These are phyloP conservation scores for Thamnaconus septentrionalis DNA, from an alignment of 2,113 vertebrate genomes.

Conservation along the genomic window DNA sequence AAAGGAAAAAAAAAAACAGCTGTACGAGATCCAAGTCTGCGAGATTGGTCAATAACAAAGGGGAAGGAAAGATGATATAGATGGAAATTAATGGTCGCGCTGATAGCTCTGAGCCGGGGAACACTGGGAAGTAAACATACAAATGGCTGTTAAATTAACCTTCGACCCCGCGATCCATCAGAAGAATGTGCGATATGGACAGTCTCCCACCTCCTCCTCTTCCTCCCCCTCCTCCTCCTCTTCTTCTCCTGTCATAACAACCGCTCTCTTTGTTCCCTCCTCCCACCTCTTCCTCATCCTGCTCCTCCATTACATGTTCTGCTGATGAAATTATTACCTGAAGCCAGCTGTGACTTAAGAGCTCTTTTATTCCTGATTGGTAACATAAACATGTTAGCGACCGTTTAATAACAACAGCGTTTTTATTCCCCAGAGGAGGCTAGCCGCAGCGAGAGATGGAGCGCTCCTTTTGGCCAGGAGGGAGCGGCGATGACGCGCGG, in stretches of 20 bases:
- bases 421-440: background rate
- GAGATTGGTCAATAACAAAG: conserved; percentile 5
- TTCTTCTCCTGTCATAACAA: conserved; percentile 3
- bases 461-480: conserved; percentile 16
- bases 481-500: conserved; percentile 18
- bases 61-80: conserved; percentile 23
- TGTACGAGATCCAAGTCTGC: background rate
- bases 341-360: conserved; percentile 36
- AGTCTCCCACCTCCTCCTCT: background rate
- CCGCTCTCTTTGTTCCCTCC: conserved; percentile 1
- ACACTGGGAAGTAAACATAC: conserved; percentile 11
- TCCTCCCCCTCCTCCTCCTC: background rate
- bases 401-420: conserved; percentile 11
- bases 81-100: conserved; percentile 5
- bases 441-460: background rate
- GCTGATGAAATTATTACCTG: conserved; percentile 34
- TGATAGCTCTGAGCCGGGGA: conserved; percentile 23
- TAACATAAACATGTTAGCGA: conserved; percentile 9
- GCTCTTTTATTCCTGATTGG: background rate
- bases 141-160: conserved; percentile 28
- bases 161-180: conserved; percentile 13
- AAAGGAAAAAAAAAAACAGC: background rate
- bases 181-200: background rate
- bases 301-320: background rate
- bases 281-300: conserved; percentile 19